Conservation (phyloP, 2,888 invertebrate genomes). For the Meandrusa payeni region DNA sequence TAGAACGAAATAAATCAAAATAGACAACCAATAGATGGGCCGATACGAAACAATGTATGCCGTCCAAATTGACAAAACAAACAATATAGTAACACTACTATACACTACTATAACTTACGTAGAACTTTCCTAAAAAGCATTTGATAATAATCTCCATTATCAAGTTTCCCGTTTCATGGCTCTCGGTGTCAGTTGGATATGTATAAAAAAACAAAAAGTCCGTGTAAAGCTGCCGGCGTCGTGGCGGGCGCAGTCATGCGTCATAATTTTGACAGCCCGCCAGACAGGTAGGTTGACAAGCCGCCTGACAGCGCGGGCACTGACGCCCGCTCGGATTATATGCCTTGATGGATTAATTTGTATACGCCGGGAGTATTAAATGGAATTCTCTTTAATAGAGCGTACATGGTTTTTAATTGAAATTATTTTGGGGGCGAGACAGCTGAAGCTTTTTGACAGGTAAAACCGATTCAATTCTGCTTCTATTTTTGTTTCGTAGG, state of each 20-base stretch:
- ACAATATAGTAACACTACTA: no score
- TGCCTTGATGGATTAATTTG: slow-evolving; percentile 75
- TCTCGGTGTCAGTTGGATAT: slow-evolving; percentile 38
- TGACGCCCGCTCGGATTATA: slow-evolving; percentile 63
- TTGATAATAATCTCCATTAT: slow-evolving; percentile 36
- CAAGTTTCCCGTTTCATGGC: slow-evolving; percentile 52
- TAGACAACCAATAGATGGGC: no score
- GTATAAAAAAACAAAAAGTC: slow-evolving; percentile 33
- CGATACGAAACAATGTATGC: no score
- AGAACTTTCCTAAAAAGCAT: slow-evolving; percentile 28
- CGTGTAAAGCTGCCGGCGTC: slow-evolving; percentile 42
- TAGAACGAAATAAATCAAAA: no score
- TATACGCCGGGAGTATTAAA: slow-evolving; percentile 41
- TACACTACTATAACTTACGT: no score
- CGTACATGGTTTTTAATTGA: slow-evolving; percentile 45
- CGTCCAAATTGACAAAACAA: no score
- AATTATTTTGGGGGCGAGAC: slow-evolving; percentile 28
- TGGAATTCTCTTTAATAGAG: slow-evolving; percentile 45
- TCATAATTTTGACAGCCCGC: slow-evolving; percentile 71
- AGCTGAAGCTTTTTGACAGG: no score
- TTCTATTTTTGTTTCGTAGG: no score
- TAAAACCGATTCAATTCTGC: no score
- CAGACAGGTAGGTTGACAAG: slow-evolving; percentile 62
- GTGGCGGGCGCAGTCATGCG: slow-evolving; percentile 69
- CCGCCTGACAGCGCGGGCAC: slow-evolving; percentile 45